Evolutionary conservation across 1,140 invertebrate species (phyloP), one percentile per base, ranked within the genome.

Genomic region (Eciton burchellii): DNA sequence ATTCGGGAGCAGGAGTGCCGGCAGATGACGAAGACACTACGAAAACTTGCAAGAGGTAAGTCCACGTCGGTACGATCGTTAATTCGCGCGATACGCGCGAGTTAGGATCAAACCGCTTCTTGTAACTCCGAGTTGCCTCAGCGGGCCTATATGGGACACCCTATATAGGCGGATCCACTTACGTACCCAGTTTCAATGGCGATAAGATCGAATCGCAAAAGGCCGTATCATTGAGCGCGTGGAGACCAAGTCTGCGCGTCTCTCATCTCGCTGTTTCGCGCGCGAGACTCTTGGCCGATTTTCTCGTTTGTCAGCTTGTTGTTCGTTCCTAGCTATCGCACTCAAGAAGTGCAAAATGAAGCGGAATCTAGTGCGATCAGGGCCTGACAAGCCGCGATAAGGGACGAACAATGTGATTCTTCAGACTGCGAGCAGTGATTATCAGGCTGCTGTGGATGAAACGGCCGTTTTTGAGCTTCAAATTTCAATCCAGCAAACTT

Each of bases 1-100:
- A 94, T 89, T 94, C 94, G 16, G 94, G 94, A 24, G 92, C 94
- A 63, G 94, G 92, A 74, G 94, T 90, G 84, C 91, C 92, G n/a
- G 89, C 90, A 49, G 94, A 94, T 70, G 94, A 95, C 70, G 94
- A 94, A 5, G 94, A 94, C 77, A 90, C 93, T 11, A 90, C 91
- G 81, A 92, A 93, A 87, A 94, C 88, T 76, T 94, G 93, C 47
- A 95, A 94, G 92, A 95, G 94, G 94, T 94, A 84, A 90, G 85
- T 73, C 49, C 21, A 9, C n/a, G 14, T n/a, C n/a, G 11, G 16
- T 68, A 66, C 6, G 0, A 35, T 72, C 45, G 16, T 83, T 82
- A 29, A 45, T 43, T 45, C 49, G 6, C 35, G 35, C 6, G 35
- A n/a, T 35, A 35, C 35, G 35, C 2, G 6, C 6, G 35, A 35